phyloP scores from a whole-genome alignment of 1,140 invertebrate genomes.

The Musca vetustissima region DNA sequence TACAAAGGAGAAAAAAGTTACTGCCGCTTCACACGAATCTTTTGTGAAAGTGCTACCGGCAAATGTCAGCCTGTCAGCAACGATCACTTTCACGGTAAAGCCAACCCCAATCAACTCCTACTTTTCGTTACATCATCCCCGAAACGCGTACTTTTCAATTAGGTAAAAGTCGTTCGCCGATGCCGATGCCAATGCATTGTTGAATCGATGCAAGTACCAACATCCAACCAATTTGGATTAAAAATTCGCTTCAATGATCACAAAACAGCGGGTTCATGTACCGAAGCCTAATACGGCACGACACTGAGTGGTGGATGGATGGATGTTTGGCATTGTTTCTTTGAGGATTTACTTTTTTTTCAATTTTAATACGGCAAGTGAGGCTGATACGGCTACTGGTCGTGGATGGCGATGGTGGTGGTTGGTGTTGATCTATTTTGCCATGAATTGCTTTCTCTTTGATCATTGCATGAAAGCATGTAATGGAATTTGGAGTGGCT shows the following conservation, averaged over 20 bases:
- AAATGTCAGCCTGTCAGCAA: slow-evolving; percentile 37
- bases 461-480: slow-evolving; percentile 18
- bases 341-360: not conserved
- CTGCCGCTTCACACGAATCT: slow-evolving; percentile 45
- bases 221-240: slow-evolving; percentile 49
- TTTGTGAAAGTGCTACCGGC: slow-evolving; percentile 46
- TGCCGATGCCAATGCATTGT: not conserved
- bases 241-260: slow-evolving; percentile 53
- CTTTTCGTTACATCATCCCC: slow-evolving; percentile 27
- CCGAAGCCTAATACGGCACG: no score
- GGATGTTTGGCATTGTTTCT: not conserved
- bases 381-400: not conserved
- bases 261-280: slow-evolving; percentile 22
- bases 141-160: not conserved
- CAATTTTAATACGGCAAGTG: slow-evolving; percentile 18
- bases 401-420: not conserved
- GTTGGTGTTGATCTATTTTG: slow-evolving; percentile 25
- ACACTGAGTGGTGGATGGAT: no score
- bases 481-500: slow-evolving; percentile 14
- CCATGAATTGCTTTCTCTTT: slow-evolving; percentile 3
- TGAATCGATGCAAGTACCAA: not conserved
- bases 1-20: slow-evolving; percentile 10
- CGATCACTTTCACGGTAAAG: not conserved
- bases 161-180: not conserved
- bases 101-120: not conserved